A percentile compares a stretch with the other conserved stretches of the same genome.
These are phyloP conservation scores for Calycopis cecrops DNA, from an alignment of 1,140 invertebrate species.

Conservation along the genomic window DNA sequence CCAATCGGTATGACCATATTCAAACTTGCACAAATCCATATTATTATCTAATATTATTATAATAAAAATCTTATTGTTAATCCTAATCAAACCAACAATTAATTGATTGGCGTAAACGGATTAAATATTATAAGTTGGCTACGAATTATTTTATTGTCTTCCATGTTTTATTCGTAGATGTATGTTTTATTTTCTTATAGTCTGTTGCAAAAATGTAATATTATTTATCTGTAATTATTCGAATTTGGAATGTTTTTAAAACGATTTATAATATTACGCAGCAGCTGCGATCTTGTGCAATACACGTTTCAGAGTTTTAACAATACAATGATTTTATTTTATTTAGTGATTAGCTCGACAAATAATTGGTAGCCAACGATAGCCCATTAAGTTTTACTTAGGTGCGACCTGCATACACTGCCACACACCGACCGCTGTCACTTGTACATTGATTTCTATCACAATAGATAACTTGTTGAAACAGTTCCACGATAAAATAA, in stretches of 20 bases:
- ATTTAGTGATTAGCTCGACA: conserved; percentile 35
- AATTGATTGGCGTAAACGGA: conserved; percentile 16
- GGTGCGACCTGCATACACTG: conserved; percentile 54
- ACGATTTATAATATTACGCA: conserved; percentile 35
- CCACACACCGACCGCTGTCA: conserved; percentile 71
- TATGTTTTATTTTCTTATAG: conserved; percentile 25
- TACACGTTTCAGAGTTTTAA: conserved; percentile 54
- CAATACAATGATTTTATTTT: conserved; percentile 43
- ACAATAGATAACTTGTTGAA: conserved; percentile 72
- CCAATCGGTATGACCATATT: conserved; percentile 4
- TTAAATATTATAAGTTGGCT: conserved; percentile 61
- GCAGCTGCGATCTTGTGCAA: conserved; percentile 58
- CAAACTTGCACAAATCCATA: conserved; percentile 7
- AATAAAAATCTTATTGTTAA: conserved; percentile 10
- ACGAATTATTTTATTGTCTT: conserved; percentile 72
- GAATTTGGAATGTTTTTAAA: conserved; percentile 41
- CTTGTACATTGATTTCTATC: conserved; percentile 55
- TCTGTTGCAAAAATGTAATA: conserved; percentile 21
- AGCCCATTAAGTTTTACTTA: conserved; percentile 53
- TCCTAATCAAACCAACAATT: conserved; percentile 8
- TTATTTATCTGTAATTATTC: conserved; percentile 27
- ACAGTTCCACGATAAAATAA: conserved; percentile 72
- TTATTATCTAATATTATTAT: conserved; percentile 9
- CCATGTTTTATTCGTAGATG: conserved; percentile 53
- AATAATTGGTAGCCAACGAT: conserved; percentile 74